A percentile compares a stretch with the other conserved stretches of the same genome.
Conservation (phyloP, 92 coral and sea anemone genomes). For the Umimayanthus kanabou region DNA sequence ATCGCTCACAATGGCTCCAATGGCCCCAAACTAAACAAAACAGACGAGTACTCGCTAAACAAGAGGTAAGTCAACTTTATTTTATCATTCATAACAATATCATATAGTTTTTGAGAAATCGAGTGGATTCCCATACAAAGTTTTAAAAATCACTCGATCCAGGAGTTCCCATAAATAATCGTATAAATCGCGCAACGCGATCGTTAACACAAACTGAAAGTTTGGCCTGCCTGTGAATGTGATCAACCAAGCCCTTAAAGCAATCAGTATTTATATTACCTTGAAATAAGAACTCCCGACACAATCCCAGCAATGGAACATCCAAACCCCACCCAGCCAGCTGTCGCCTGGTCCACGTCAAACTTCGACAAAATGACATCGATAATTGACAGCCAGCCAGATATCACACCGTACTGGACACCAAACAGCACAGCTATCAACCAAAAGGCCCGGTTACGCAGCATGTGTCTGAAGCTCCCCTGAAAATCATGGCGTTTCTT, state of each 20-base stretch:
- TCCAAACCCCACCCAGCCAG: constrained; percentile 42
- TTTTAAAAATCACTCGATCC: too few relatives aligned
- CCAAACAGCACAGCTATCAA: constrained; percentile 25
- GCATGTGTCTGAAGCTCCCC: constrained; percentile 4
- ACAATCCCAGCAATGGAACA: constrained; percentile 33
- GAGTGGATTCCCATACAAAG: too few relatives aligned
- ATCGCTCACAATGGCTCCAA: too few relatives aligned
- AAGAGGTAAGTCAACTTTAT: too few relatives aligned
- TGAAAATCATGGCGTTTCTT: constrained; percentile 25
- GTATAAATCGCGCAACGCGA: too few relatives aligned
- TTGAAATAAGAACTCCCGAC: constrained; percentile 32
- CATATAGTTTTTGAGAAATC: too few relatives aligned
- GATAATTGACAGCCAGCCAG: constrained; percentile 33
- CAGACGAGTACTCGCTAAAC: too few relatives aligned
- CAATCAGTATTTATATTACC: background rate
- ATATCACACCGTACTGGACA: constrained; percentile 19
- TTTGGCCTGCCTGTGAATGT: too few relatives aligned
- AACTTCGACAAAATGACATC: constrained; percentile 33
- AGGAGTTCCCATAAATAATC: too few relatives aligned
- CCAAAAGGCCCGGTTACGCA: constrained; percentile 14
- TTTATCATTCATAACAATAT: too few relatives aligned
- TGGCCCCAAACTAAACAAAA: too few relatives aligned
- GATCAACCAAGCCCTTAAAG: background rate
- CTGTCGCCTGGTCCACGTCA: constrained; percentile 24
- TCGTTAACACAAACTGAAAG: too few relatives aligned